Percentiles rank a stretch among this genome's conserved stretches.
These are phyloP conservation scores for Drosophila burlai DNA, from an alignment of 1,140 invertebrate genomes.

Conservation along the genomic window DNA sequence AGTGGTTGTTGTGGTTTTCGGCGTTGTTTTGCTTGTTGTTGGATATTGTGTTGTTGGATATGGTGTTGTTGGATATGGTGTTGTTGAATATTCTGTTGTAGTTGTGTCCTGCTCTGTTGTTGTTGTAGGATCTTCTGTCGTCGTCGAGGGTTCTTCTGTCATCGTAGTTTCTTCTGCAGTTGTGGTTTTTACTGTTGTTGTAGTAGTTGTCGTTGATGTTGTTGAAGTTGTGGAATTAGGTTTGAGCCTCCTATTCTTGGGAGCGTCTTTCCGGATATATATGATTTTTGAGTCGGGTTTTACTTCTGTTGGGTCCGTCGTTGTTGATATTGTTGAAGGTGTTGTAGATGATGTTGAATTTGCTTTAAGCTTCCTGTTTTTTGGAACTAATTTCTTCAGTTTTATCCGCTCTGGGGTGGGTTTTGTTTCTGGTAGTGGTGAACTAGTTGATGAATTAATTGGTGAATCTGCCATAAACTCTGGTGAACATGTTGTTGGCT, in stretches of 20 bases:
- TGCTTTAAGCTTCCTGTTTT: background rate
- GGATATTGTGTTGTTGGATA: constrained; percentile 5
- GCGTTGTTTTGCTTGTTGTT: constrained; percentile 9
- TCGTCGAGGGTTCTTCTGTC: background rate
- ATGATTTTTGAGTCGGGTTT: constrained; percentile 12
- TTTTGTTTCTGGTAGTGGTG: background rate
- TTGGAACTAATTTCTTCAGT: constrained; percentile 18
- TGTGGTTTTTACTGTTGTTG: constrained; percentile 13
- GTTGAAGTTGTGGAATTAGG: constrained; percentile 13
- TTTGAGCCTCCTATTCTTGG: background rate
- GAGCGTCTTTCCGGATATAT: constrained; percentile 7
- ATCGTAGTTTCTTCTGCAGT: background rate
- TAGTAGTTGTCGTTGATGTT: background rate
- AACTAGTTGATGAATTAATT: background rate
- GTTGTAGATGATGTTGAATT: constrained; percentile 16
- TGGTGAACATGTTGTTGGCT: background rate
- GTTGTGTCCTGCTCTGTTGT: constrained; percentile 6
- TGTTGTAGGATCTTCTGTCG: constrained; percentile 5
- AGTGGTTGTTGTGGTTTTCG: constrained; percentile 7
- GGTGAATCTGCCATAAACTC: background rate
- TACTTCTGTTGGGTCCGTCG: constrained; percentile 6
- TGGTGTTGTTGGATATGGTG: constrained; percentile 1
- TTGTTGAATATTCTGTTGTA: background rate
- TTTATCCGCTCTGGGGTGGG: constrained; percentile 1
- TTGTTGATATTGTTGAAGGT: constrained; percentile 9